Evolutionary conservation across 2,113 vertebrate species (phyloP).

Genomic region (Forbesichthys agassizii): DNA sequence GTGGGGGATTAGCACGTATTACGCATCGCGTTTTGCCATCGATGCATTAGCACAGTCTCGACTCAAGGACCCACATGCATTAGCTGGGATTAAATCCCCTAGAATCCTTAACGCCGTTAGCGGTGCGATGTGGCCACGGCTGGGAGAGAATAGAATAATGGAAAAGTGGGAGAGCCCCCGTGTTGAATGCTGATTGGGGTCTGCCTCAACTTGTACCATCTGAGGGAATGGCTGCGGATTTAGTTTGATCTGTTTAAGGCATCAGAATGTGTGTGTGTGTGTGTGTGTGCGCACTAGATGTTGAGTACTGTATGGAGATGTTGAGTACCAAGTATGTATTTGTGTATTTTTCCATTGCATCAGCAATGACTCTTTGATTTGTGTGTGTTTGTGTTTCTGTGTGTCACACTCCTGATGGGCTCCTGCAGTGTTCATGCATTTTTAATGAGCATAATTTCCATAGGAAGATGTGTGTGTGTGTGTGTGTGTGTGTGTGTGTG

Average conservation of each 20-base stretch:
- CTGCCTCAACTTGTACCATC: conserved; percentile 2
- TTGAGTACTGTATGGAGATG: no score
- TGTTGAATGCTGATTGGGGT: conserved; percentile 22
- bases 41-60: conserved; percentile 32
- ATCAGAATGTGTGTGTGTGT: neutral
- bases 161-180: conserved; percentile 1
- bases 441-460: conserved; percentile 49
- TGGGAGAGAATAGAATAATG: conserved; percentile 14
- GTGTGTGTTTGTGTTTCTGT: neutral
- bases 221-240: conserved; percentile 11
- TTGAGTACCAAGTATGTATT: no score
- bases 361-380: neutral
- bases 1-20: conserved; percentile 53
- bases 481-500: no score
- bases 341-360: neutral
- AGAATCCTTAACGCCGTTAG: conserved; percentile 33
- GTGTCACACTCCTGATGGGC: neutral
- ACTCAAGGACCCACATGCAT: conserved; percentile 33
- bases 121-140: conserved; percentile 8
- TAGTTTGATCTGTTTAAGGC: neutral
- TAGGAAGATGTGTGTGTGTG: conserved; percentile 1
- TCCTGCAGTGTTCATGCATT: conserved; percentile 40
- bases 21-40: conserved; percentile 33
- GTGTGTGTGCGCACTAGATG: neutral
- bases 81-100: conserved; percentile 42